Evolutionary conservation across 2,888 invertebrate species (phyloP), one percentile per base, ranked within the genome.

Genomic region (Epiblema foenella): DNA sequence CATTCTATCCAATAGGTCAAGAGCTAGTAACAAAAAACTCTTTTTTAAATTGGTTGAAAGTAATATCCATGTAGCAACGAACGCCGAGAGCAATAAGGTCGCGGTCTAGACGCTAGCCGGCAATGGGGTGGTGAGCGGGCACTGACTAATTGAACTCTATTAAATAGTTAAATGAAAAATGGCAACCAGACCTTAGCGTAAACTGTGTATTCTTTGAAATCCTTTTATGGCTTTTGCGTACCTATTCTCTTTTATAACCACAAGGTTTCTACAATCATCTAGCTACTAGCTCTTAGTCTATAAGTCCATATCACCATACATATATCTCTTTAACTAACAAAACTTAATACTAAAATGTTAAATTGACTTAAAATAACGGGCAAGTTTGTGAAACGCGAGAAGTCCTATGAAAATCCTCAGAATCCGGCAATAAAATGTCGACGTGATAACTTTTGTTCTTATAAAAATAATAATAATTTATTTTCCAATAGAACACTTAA

Each of bases 251-350:
- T 24, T 24, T 24, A 24, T 24, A 24, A 24, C 24, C 1, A 24
- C 4, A 24, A 24, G 1, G 24, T 3, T 24, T 24, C 24, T 24
- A 24, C 24, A 24, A 24, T 24, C 24, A 24, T 24, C 24, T 51
- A 51, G 9, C 17, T 17, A 46, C 62, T 63, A 51, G 52, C 63
- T 52, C 63, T 33, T 52, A 15, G 37, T 18, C 63, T 63, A 52
- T 52, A 24, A 20, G 20, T 59, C 9, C 20, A 9, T 52, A 63
- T 37, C 51, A 52, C 46, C 46, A 49, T 33, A 33, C 7, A 2
- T 52, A 52, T 37, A 15, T 42, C 8, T n/a, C 42, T 46, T 20
- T 20, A 37, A 9, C n/a, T 18, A 33, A 37, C 17, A 11, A 29
- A 37, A 37, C 18, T 33, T 4, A 33, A 60, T 17, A 33, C 7